Evolutionary conservation across 2,797 vertebrate genomes (phyloP).

Genomic region (Chaenodraco wilsoni): DNA sequence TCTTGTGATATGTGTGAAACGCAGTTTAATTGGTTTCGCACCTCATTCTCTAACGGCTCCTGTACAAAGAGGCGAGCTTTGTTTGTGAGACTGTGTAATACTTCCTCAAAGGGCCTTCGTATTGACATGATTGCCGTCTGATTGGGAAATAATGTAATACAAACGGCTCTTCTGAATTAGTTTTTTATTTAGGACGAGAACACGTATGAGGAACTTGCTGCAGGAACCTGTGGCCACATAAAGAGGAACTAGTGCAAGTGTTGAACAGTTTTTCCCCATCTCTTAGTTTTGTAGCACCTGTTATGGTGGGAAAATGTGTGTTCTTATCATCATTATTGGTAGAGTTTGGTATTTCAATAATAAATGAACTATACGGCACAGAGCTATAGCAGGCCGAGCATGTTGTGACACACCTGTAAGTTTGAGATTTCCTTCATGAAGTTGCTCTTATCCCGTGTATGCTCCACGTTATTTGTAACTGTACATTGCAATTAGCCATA

Average conservation of each 20-base stretch:
- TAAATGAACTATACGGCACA: background rate
- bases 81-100: slow-evolving; percentile 11
- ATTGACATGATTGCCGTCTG: slow-evolving; percentile 4
- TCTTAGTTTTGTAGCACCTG: background rate
- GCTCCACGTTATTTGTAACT: background rate
- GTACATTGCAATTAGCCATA: background rate
- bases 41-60: slow-evolving; percentile 36
- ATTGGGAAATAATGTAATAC: slow-evolving; percentile 19
- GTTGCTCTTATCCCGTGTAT: background rate
- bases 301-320: background rate
- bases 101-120: slow-evolving; percentile 34
- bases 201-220: slow-evolving; percentile 33
- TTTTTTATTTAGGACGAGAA: slow-evolving; percentile 8
- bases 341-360: background rate
- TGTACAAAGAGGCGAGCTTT: background rate
- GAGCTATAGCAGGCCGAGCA: background rate
- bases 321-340: background rate
- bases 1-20: slow-evolving; percentile 49
- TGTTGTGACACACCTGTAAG: background rate
- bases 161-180: slow-evolving; percentile 21
- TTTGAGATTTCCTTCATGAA: background rate
- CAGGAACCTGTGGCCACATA: slow-evolving; percentile 19
- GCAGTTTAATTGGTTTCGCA: slow-evolving; percentile 40
- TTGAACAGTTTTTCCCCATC: slow-evolving; percentile 12
- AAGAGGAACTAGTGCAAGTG: slow-evolving; percentile 43